Conservation (phyloP, 1,140 invertebrate species). For the Diabrotica virgifera region DNA sequence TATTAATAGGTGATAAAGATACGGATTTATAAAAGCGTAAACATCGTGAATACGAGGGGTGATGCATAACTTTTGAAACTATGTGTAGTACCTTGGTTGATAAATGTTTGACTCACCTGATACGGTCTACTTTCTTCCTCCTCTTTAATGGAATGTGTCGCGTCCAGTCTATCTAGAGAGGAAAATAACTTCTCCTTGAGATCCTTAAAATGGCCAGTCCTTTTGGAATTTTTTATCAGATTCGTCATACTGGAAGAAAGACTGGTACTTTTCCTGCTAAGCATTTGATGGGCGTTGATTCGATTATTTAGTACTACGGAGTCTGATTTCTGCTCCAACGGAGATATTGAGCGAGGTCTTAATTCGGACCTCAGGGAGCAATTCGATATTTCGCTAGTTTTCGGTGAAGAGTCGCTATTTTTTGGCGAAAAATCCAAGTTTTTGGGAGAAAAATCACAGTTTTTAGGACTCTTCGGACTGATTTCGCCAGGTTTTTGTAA, state of each 20-base stretch:
- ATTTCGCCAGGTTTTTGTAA: conserved; percentile 41
- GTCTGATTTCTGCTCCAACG: conserved; percentile 45
- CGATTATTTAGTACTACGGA: conserved; percentile 43
- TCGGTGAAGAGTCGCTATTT: not conserved
- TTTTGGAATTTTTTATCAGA: conserved; percentile 42
- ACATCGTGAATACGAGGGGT: no score
- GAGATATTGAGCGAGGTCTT: conserved; percentile 42
- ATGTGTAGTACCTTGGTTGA: no score
- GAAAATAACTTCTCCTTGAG: conserved; percentile 55
- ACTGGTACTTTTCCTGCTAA: conserved; percentile 35
- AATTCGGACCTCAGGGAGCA: conserved; percentile 30
- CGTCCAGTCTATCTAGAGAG: conserved; percentile 54
- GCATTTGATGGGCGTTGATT: conserved; percentile 37
- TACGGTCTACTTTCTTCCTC: conserved; percentile 40
- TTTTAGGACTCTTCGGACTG: conserved; percentile 30
- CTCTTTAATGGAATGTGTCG: conserved; percentile 39
- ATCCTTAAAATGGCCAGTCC: conserved; percentile 53
- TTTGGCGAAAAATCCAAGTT: conserved; percentile 14
- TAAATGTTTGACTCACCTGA: not conserved
- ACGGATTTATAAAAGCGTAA: no score
- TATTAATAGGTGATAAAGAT: no score
- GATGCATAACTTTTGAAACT: no score
- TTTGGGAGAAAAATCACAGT: conserved; percentile 10
- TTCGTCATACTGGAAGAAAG: conserved; percentile 47
- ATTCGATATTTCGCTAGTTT: not conserved